These are phyloP conservation scores for Andricus curvator DNA, from an alignment of 2,888 invertebrate species.

Conservation along the genomic window DNA sequence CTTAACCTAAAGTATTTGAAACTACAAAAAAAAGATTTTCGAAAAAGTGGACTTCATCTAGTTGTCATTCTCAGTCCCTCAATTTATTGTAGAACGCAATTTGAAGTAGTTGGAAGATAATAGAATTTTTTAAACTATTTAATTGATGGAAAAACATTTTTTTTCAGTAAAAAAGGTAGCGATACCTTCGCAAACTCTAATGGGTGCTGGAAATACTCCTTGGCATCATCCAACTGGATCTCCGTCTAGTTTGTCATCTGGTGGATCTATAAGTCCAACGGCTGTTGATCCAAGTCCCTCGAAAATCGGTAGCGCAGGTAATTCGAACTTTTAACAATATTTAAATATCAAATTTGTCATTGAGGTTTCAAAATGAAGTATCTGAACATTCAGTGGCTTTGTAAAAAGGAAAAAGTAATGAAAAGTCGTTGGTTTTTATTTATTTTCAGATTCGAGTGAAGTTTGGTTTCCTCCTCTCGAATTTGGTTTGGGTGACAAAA, in stretches of 20 bases:
- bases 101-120: neutral
- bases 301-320: slow-evolving; percentile 69
- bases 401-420: neutral
- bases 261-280: slow-evolving; percentile 76
- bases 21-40: no score
- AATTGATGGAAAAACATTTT: slow-evolving; percentile 26
- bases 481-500: slow-evolving; percentile 82
- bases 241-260: slow-evolving; percentile 84
- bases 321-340: slow-evolving; percentile 10
- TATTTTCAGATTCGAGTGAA: slow-evolving; percentile 75
- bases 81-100: neutral
- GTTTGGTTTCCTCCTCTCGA: slow-evolving; percentile 81
- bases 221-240: slow-evolving; percentile 82
- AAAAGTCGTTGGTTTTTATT: slow-evolving; percentile 43
- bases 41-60: no score
- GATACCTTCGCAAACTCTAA: slow-evolving; percentile 82
- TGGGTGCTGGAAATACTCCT: slow-evolving; percentile 72
- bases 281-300: slow-evolving; percentile 74
- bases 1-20: no score
- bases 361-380: neutral
- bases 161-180: slow-evolving; percentile 83
- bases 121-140: neutral
- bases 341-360: neutral
- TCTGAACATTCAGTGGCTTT: neutral
- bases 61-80: neutral